Conservation (phyloP, 1,140 invertebrate species). For the Hydropsyche tenuis region DNA sequence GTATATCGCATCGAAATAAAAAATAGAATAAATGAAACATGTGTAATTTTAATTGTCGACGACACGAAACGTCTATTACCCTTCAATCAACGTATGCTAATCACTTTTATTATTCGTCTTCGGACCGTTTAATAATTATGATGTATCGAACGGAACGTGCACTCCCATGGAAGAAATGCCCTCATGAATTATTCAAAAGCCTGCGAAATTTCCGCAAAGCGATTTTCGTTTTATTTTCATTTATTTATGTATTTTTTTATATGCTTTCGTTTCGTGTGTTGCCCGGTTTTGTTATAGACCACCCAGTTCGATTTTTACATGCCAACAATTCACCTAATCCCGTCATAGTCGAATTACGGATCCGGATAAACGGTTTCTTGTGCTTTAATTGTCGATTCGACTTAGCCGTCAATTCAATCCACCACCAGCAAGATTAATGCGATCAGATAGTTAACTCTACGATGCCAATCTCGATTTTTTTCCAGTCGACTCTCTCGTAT, state of each 20-base stretch:
- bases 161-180: conserved; percentile 19
- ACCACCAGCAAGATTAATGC: conserved; percentile 5
- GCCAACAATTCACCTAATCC: not conserved
- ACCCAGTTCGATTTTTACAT: conserved; percentile 13
- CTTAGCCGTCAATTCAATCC: conserved; percentile 1
- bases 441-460: conserved; percentile 12
- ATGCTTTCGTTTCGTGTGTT: not conserved
- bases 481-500: not conserved
- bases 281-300: conserved; percentile 10
- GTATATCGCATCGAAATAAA: not conserved
- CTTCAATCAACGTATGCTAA: conserved; percentile 7
- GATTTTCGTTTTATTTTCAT: conserved; percentile 21
- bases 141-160: not conserved
- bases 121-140: conserved; percentile 10
- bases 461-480: conserved; percentile 1
- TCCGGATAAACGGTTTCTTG: too few species aligned
- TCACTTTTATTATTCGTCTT: conserved; percentile 4
- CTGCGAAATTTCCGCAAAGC: conserved; percentile 33
- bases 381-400: too few species aligned
- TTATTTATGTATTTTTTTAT: not conserved
- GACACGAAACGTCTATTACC: conserved; percentile 18
- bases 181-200: conserved; percentile 33
- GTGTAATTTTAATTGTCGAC: conserved; percentile 18
- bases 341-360: too few species aligned
- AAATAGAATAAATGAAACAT: not conserved